A percentile compares a stretch with the other conserved stretches of the same genome.
phyloP scores from a whole-genome alignment of 2,888 invertebrate species.

The Macaria notata region DNA sequence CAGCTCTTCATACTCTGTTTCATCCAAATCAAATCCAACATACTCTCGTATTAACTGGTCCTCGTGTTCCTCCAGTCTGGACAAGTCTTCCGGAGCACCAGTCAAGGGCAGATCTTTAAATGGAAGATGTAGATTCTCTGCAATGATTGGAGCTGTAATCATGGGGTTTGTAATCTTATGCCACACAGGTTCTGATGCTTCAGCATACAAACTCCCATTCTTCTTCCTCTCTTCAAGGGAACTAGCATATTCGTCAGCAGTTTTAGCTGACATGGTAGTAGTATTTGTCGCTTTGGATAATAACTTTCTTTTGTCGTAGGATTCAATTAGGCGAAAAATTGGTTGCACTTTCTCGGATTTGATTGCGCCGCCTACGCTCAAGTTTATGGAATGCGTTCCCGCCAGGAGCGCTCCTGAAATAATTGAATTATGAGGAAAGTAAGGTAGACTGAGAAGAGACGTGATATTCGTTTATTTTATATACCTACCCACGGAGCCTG shows the following conservation, averaged over 20 bases:
- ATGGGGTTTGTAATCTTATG: constrained; percentile 50
- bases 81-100: constrained; percentile 45
- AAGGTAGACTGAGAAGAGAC: no score
- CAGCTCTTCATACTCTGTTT: constrained; percentile 64
- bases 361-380: not conserved
- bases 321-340: constrained; percentile 9
- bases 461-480: no score
- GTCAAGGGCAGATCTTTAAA: constrained; percentile 60
- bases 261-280: not conserved
- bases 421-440: no score
- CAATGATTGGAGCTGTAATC: constrained; percentile 53
- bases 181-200: constrained; percentile 50
- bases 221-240: constrained; percentile 7
- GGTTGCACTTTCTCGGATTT: constrained; percentile 11
- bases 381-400: not conserved
- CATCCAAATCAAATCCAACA: constrained; percentile 58
- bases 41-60: constrained; percentile 54
- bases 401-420: no score
- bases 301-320: not conserved
- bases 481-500: no score
- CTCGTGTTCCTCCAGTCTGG: constrained; percentile 43
- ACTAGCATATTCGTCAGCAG: not conserved
- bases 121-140: constrained; percentile 53
- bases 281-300: not conserved
- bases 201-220: constrained; percentile 38